Percentiles rank a stretch among this genome's conserved stretches.
Conservation (phyloP, 2,888 invertebrate species). For the Bruchidius siliquastri region DNA sequence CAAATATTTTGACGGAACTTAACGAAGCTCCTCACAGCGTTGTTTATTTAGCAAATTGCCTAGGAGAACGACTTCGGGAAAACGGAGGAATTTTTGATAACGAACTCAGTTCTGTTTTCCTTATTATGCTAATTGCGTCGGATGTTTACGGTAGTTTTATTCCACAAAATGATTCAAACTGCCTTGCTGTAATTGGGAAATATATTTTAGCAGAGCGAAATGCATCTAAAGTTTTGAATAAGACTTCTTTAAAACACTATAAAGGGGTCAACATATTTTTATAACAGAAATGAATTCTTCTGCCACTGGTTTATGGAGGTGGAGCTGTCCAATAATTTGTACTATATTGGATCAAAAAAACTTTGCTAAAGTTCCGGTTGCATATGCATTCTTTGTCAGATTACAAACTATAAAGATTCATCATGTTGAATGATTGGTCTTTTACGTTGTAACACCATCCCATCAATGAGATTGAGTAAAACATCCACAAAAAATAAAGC, state of each 20-base stretch:
- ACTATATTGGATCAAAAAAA: too few relatives aligned
- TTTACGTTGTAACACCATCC: too few relatives aligned
- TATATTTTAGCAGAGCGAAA: neutral
- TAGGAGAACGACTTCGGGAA: neutral
- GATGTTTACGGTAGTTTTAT: neutral
- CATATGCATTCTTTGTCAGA: too few relatives aligned
- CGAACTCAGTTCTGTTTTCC: neutral
- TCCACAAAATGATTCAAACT: neutral
- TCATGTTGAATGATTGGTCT: too few relatives aligned
- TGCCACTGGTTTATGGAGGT: too few relatives aligned
- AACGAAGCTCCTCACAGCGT: neutral
- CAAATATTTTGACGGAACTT: neutral
- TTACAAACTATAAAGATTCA: too few relatives aligned
- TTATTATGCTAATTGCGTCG: neutral
- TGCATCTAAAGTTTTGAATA: neutral
- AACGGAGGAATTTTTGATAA: neutral
- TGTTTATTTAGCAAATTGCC: neutral
- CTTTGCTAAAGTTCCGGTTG: too few relatives aligned
- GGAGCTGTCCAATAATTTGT: too few relatives aligned
- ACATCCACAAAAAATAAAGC: too few relatives aligned
- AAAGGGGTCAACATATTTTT: neutral
- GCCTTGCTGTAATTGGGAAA: neutral
- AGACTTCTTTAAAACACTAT: neutral
- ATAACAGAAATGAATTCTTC: too few relatives aligned
- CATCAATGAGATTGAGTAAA: too few relatives aligned